phyloP scores from a whole-genome alignment of 2,888 invertebrate genomes.

The Hyposoter didymator region DNA sequence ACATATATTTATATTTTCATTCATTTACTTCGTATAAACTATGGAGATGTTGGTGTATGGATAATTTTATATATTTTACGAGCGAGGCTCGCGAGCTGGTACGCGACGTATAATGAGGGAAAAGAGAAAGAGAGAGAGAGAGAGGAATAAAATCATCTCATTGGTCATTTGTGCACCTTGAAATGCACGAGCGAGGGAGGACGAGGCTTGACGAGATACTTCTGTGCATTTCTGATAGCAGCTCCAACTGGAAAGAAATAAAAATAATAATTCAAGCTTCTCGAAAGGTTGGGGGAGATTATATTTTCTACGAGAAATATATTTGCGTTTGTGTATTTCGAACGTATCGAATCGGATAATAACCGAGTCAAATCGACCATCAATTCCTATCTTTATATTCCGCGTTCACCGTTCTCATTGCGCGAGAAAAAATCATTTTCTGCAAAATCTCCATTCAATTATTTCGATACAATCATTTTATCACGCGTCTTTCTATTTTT shows the following conservation, averaged over 20 bases:
- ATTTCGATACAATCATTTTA: not conserved
- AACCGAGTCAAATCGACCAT: constrained; percentile 8
- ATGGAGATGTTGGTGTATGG: constrained; percentile 19
- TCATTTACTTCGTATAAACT: constrained; percentile 42
- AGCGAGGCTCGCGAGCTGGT: constrained; percentile 2
- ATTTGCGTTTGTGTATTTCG: not conserved
- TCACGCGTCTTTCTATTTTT: not conserved
- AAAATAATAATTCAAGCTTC: constrained; percentile 35
- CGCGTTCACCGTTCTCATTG: not conserved
- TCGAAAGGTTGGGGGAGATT: constrained; percentile 19
- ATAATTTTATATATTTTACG: constrained; percentile 46
- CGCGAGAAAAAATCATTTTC: not conserved
- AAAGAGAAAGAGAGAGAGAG: constrained; percentile 3
- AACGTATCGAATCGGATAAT: constrained; percentile 9
- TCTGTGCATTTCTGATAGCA: constrained; percentile 13
- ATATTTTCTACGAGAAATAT: constrained; percentile 2
- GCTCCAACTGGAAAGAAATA: constrained; percentile 4
- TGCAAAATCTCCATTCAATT: not conserved
- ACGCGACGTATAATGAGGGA: constrained; percentile 38
- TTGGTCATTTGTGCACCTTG: constrained; percentile 59
- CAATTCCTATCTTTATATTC: not conserved
- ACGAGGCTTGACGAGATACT: constrained; percentile 13
- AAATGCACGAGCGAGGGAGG: constrained; percentile 27
- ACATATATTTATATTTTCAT: too few species aligned
- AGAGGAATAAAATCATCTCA: constrained; percentile 41